Evolutionary conservation across 2,797 vertebrate genomes (phyloP).

Genomic region (Denticeps clupeoides): DNA sequence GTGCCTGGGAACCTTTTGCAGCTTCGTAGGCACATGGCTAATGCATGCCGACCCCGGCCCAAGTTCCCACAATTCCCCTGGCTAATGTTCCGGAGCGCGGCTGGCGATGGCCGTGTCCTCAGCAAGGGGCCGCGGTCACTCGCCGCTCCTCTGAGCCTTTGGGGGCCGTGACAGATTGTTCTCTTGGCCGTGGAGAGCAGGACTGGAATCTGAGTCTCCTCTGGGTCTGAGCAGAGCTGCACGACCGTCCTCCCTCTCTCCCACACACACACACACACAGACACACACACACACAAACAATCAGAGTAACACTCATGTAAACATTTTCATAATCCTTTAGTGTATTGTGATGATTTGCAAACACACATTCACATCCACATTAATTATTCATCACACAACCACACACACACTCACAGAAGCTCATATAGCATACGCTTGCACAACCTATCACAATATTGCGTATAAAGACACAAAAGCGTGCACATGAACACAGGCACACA

Average conservation of each 20-base stretch:
- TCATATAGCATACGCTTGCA: too few relatives aligned
- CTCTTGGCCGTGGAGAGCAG: constrained; percentile 34
- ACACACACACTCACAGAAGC: too few relatives aligned
- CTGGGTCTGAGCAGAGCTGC: constrained; percentile 24
- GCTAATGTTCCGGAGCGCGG: constrained; percentile 41
- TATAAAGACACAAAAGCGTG: too few relatives aligned
- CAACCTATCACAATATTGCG: too few relatives aligned
- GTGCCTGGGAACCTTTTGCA: constrained; percentile 10
- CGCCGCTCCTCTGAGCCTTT: constrained; percentile 30
- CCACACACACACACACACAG: constrained; percentile 16
- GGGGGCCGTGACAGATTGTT: constrained; percentile 48
- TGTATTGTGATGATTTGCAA: too few relatives aligned
- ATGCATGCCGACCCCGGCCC: constrained; percentile 29
- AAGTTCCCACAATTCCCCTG: constrained; percentile 33
- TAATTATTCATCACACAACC: too few relatives aligned
- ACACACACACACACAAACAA: constrained; percentile 14
- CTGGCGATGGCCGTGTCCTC: constrained; percentile 36
- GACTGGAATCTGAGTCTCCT: constrained; percentile 24
- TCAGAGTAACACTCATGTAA: constrained; percentile 1
- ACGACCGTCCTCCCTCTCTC: constrained; percentile 20
- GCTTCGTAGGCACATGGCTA: constrained; percentile 18
- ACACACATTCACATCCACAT: not conserved
- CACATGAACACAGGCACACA: too few relatives aligned
- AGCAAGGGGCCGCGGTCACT: constrained; percentile 44
- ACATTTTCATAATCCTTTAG: too few relatives aligned